Evolutionary conservation across 2,888 invertebrate genomes (phyloP).

Genomic region (Notodonta dromedarius): DNA sequence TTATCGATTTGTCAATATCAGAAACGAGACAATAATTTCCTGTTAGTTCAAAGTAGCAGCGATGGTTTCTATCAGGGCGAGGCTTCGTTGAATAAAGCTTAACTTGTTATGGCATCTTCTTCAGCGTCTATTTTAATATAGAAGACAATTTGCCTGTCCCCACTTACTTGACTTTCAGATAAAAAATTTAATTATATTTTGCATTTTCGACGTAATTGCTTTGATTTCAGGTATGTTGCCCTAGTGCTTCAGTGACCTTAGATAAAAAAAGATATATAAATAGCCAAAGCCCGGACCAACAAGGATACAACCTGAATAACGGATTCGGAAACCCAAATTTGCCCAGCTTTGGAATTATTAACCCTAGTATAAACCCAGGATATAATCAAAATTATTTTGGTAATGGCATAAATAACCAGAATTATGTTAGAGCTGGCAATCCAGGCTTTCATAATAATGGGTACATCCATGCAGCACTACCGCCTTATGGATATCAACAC

Average conservation of each 20-base stretch:
- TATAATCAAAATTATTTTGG: background rate
- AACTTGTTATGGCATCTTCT: background rate
- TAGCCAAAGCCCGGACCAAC: background rate
- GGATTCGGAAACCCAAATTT: background rate
- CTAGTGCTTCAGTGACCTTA: constrained; percentile 12
- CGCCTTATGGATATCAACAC: background rate
- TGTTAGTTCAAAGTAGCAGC: background rate
- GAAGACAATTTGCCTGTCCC: too few relatives aligned
- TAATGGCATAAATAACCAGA: background rate
- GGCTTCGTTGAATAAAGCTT: background rate
- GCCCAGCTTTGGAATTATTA: background rate
- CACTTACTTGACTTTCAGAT: too few relatives aligned
- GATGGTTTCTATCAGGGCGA: too few relatives aligned
- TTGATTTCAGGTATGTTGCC: constrained; percentile 62
- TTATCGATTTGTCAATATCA: background rate
- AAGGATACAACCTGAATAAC: background rate
- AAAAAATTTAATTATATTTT: too few relatives aligned
- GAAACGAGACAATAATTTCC: background rate
- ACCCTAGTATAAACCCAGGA: background rate
- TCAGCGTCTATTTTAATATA: constrained; percentile 5
- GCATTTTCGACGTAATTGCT: background rate
- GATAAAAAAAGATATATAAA: background rate
- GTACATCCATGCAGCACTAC: constrained; percentile 11
- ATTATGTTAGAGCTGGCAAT: constrained; percentile 12
- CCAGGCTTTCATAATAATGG: constrained; percentile 17